These are phyloP conservation scores for Shargacucullia verbasci DNA, from an alignment of 2,888 invertebrate species.

Conservation along the genomic window DNA sequence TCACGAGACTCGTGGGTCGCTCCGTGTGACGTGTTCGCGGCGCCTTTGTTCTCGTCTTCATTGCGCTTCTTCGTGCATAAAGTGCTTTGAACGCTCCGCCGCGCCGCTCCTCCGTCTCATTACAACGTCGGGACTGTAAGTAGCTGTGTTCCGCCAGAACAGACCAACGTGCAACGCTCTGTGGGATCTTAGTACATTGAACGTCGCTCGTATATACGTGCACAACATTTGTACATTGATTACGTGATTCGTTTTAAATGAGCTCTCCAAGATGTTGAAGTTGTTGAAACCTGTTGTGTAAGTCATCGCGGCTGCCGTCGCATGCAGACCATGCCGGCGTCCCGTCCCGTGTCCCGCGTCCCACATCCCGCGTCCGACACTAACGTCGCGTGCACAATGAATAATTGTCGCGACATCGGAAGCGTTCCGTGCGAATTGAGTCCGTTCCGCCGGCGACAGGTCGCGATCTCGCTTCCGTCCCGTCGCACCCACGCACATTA, in stretches of 20 bases:
- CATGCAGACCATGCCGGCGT: not conserved
- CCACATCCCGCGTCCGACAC: not conserved
- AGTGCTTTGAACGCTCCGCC: conserved; percentile 9
- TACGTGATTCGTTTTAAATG: not conserved
- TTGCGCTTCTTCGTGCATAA: conserved; percentile 10
- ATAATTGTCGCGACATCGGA: conserved; percentile 23
- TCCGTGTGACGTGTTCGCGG: not conserved
- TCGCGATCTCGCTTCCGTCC: conserved; percentile 26
- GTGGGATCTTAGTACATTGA: too few relatives aligned
- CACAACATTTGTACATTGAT: not conserved
- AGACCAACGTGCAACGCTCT: too few relatives aligned
- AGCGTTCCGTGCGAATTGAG: conserved; percentile 11
- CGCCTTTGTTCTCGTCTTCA: conserved; percentile 12
- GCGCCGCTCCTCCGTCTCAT: not conserved
- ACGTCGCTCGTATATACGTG: too few relatives aligned
- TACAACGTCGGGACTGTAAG: not conserved
- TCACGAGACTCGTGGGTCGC: too few relatives aligned
- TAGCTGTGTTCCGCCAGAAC: too few relatives aligned
- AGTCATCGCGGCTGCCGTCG: too few relatives aligned
- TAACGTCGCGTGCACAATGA: conserved; percentile 11
- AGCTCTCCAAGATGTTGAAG: too few relatives aligned
- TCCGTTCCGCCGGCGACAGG: conserved; percentile 30
- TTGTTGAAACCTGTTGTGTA: too few relatives aligned
- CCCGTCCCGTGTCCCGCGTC: too few relatives aligned
- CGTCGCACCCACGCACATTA: not conserved